Conservation (phyloP, 2,797 vertebrate species). For the Pachyuromys duprasi region DNA sequence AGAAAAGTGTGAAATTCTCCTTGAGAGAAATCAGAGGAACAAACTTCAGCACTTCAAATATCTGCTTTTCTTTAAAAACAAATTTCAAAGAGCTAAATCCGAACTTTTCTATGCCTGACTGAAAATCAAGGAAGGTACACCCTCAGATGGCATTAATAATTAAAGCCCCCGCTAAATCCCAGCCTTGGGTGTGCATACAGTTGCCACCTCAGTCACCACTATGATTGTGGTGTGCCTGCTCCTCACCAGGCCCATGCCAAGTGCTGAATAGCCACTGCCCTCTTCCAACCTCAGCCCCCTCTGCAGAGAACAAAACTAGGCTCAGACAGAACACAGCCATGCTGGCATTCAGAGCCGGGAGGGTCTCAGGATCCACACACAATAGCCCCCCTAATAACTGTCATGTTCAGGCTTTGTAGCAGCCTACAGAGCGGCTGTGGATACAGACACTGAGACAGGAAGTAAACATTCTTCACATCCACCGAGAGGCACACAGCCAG, state of each 20-base stretch:
- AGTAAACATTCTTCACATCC: not conserved
- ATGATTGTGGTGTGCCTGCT: not conserved
- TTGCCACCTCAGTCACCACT: accelerated
- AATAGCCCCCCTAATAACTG: too few relatives aligned
- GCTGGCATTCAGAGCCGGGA: not conserved
- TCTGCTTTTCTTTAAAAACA: constrained; percentile 52
- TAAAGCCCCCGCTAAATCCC: not conserved
- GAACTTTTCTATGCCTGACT: constrained; percentile 1
- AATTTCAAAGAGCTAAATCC: constrained; percentile 53
- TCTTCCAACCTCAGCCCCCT: not conserved
- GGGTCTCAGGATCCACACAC: too few relatives aligned
- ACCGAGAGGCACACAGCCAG: not conserved
- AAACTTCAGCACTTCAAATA: constrained; percentile 46
- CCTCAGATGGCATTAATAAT: not conserved
- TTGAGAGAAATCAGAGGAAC: constrained; percentile 66
- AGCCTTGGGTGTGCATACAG: not conserved
- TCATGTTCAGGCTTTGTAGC: not conserved
- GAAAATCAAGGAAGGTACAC: not conserved
- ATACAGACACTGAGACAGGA: not conserved
- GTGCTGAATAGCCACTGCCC: not conserved
- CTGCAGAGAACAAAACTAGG: not conserved
- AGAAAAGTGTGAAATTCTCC: constrained; percentile 79
- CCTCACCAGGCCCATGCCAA: accelerated
- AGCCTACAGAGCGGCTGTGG: not conserved
- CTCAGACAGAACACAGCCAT: not conserved